These are phyloP conservation scores for Ianthella basta DNA, from an alignment of 37 sponge, comb jelly and placozoan genomes.

Conservation along the genomic window DNA sequence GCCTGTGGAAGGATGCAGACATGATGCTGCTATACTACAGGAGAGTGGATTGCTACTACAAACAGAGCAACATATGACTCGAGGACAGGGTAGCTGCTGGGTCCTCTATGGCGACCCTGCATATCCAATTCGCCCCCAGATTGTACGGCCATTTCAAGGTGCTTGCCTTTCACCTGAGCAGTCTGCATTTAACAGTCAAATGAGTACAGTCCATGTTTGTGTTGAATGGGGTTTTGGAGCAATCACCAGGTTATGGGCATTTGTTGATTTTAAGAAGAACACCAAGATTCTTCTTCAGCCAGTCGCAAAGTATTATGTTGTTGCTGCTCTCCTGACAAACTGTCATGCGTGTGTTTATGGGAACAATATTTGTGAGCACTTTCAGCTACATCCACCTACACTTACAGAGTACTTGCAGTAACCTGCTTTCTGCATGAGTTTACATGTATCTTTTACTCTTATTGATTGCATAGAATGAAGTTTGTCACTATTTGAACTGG, in stretches of 20 bases:
- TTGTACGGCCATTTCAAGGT: background rate
- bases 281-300: background rate
- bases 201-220: background rate
- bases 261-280: background rate
- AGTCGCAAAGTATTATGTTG: background rate
- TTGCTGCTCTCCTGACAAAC: background rate
- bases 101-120: slow-evolving; percentile 1
- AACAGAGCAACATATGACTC: too few relatives aligned
- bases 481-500: too few relatives aligned
- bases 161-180: background rate
- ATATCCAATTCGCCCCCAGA: background rate
- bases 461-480: too few relatives aligned
- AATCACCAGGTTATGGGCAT: background rate
- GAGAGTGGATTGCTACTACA: too few relatives aligned
- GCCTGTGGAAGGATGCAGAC: background rate
- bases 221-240: background rate
- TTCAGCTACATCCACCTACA: too few relatives aligned
- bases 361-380: too few relatives aligned
- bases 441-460: too few relatives aligned
- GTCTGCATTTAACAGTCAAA: background rate
- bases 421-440: too few relatives aligned
- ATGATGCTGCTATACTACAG: slow-evolving; percentile 9
- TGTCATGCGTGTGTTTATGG: too few relatives aligned
- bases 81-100: too few relatives aligned
- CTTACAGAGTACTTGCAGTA: too few relatives aligned